phyloP scores from a whole-genome alignment of 2,797 vertebrate species.

The Gymnodraco acuticeps region DNA sequence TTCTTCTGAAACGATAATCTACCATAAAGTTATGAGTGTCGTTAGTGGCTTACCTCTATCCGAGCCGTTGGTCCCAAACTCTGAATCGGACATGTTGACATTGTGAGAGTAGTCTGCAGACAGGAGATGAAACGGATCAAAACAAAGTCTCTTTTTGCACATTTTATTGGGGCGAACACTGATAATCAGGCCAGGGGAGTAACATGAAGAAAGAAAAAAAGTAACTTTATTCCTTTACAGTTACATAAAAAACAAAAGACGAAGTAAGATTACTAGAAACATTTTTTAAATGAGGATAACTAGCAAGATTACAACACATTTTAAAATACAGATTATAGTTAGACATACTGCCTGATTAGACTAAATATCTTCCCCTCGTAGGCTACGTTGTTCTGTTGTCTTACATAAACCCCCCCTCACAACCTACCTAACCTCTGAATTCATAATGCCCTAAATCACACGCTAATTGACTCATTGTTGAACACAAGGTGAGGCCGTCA shows the following conservation, averaged over 20 bases:
- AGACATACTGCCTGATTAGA: no score
- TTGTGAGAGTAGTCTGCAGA: conserved; percentile 90
- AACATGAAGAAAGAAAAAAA: no score
- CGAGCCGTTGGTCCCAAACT: conserved; percentile 90
- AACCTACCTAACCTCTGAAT: neutral
- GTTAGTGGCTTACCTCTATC: conserved; percentile 85
- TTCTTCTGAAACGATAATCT: neutral
- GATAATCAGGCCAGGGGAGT: no score
- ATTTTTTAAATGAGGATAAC: no score
- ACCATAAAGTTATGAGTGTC: neutral
- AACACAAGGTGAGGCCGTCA: neutral
- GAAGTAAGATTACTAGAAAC: no score
- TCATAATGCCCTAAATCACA: neutral
- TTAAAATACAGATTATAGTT: no score
- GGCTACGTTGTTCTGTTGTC: no score
- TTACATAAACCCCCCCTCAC: no score
- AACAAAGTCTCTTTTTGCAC: neutral
- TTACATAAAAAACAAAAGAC: no score
- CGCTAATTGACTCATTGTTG: neutral
- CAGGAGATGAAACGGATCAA: conserved; percentile 14
- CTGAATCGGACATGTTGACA: conserved; percentile 87
- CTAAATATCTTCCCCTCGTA: no score
- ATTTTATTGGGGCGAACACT: neutral
- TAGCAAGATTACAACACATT: no score
- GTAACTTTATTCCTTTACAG: no score